phyloP scores from a whole-genome alignment of 2,888 invertebrate genomes.

The Sesamia inferens region DNA sequence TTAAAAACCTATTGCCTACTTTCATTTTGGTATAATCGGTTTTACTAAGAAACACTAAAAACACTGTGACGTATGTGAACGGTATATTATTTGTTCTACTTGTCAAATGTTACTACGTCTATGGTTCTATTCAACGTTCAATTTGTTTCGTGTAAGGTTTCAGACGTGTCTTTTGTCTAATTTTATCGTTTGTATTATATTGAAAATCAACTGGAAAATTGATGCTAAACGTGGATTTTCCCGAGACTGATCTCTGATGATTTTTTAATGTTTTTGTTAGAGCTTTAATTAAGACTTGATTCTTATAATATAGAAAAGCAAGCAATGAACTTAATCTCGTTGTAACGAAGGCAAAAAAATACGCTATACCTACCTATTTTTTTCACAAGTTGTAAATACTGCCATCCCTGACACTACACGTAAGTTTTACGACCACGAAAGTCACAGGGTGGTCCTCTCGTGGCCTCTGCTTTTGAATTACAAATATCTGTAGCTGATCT shows the following conservation, averaged over 20 bases:
- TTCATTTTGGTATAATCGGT: constrained; percentile 57
- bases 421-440: constrained; percentile 22
- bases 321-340: background rate
- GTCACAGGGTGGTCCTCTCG: constrained; percentile 41
- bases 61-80: constrained; percentile 54
- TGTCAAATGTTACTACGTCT: constrained; percentile 25
- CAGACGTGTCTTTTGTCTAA: constrained; percentile 7
- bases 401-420: background rate
- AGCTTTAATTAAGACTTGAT: background rate
- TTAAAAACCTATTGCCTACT: constrained; percentile 63
- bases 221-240: constrained; percentile 9
- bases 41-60: constrained; percentile 50
- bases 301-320: background rate
- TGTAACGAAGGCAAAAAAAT: background rate
- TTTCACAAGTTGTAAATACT: background rate
- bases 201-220: constrained; percentile 14
- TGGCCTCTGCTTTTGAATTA: constrained; percentile 47
- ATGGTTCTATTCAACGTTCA: constrained; percentile 7
- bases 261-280: background rate
- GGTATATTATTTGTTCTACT: constrained; percentile 56
- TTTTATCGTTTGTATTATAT: constrained; percentile 20
- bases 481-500: constrained; percentile 45
- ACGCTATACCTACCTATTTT: background rate
- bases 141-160: constrained; percentile 24
- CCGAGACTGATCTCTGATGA: background rate